These are phyloP conservation scores for Sebastiscus albofasciatus DNA, from an alignment of 2,797 vertebrate genomes.

Conservation along the genomic window DNA sequence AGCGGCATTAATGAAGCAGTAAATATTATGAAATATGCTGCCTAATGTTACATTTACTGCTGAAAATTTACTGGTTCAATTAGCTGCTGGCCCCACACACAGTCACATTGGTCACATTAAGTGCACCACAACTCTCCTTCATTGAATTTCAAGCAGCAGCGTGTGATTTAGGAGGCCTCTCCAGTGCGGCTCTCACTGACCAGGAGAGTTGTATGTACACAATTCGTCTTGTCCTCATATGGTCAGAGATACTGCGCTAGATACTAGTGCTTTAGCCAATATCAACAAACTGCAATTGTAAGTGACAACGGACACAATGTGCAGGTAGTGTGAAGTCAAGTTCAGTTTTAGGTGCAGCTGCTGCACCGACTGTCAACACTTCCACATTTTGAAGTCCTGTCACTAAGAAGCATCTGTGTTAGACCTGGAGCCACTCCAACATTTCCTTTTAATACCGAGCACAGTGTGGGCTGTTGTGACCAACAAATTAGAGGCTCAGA, in stretches of 20 bases:
- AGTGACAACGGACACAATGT: slow-evolving; percentile 12
- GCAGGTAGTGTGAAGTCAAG: neutral
- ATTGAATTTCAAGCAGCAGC: slow-evolving; percentile 7
- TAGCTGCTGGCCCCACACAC: slow-evolving; percentile 39
- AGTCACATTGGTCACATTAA: slow-evolving; percentile 25
- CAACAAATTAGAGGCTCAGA: neutral
- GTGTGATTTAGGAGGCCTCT: neutral
- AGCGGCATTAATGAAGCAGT: neutral
- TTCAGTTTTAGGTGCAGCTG: slow-evolving; percentile 15
- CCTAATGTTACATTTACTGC: slow-evolving; percentile 9
- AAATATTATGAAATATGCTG: neutral
- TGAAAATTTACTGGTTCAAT: slow-evolving; percentile 55
- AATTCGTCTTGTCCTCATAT: neutral
- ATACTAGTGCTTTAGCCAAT: neutral
- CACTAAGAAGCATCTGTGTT: slow-evolving; percentile 4
- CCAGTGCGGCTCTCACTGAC: neutral
- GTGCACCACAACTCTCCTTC: slow-evolving; percentile 3
- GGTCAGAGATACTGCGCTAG: neutral
- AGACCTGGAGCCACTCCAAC: neutral
- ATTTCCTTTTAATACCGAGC: neutral
- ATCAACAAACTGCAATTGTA: slow-evolving; percentile 9
- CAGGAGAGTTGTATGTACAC: neutral
- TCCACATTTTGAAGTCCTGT: slow-evolving; percentile 17
- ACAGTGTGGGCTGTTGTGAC: too few relatives aligned
- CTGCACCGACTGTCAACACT: slow-evolving; percentile 6